A percentile compares a stretch with the other conserved stretches of the same genome.
phyloP scores from a whole-genome alignment of 2,888 invertebrate genomes.

The Oligia fasciuncula region DNA sequence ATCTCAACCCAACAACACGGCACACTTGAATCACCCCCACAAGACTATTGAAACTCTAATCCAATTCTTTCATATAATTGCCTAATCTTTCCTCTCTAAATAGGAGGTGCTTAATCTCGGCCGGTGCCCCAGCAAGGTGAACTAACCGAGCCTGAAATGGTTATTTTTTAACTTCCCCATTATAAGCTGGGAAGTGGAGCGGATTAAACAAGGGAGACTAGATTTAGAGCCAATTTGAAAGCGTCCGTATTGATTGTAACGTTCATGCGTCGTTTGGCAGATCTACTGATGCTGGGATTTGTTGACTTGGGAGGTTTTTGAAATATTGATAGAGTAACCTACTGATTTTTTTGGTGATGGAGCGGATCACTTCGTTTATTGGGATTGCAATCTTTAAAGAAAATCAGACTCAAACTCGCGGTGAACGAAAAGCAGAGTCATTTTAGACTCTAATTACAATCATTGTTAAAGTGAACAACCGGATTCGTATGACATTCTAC shows the following conservation, averaged over 20 bases:
- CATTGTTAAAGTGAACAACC: no score
- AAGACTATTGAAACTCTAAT: constrained; percentile 71
- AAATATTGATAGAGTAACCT: not conserved
- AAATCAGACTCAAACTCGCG: not conserved
- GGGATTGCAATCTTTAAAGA: not conserved
- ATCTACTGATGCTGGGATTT: constrained; percentile 19
- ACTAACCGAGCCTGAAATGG: constrained; percentile 86
- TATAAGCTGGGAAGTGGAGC: constrained; percentile 71
- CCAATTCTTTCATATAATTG: constrained; percentile 84
- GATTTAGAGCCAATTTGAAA: constrained; percentile 82
- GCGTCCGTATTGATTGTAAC: constrained; percentile 84
- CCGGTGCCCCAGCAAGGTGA: constrained; percentile 74
- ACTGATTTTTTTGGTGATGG: not conserved
- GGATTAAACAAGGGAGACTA: constrained; percentile 77
- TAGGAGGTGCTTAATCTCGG: constrained; percentile 77
- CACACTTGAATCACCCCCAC: constrained; percentile 59
- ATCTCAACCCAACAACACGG: constrained; percentile 43
- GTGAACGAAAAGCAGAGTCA: not conserved
- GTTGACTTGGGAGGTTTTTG: not conserved
- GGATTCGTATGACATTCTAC: no score
- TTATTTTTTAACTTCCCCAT: constrained; percentile 84
- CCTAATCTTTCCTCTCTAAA: constrained; percentile 84
- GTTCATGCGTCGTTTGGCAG: constrained; percentile 74
- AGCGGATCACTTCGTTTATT: not conserved
- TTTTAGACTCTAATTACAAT: not conserved